phyloP scores from a whole-genome alignment of 2,797 vertebrate species.

The Sebastes aleutianus region DNA sequence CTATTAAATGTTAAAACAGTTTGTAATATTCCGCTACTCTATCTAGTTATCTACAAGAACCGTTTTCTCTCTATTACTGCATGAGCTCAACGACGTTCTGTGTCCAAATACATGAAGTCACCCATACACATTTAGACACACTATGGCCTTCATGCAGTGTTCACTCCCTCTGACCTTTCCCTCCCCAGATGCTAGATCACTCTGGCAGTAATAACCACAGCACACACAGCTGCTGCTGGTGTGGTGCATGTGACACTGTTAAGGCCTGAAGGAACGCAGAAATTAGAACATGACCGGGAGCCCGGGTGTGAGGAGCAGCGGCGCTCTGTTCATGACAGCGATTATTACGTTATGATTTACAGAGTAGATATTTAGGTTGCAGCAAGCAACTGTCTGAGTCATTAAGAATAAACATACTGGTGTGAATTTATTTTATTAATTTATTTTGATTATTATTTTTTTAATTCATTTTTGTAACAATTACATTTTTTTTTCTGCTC shows the following conservation, averaged over 20 bases:
- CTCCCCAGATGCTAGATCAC: not conserved
- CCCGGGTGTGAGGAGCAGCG: slow-evolving; percentile 20
- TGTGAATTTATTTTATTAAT: no score
- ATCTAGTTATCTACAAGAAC: not conserved
- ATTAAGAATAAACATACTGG: not conserved
- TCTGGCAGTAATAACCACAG: slow-evolving; percentile 13
- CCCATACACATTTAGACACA: not conserved
- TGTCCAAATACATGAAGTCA: not conserved
- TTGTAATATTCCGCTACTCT: not conserved
- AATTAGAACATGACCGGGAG: slow-evolving; percentile 11
- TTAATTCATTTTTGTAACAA: no score
- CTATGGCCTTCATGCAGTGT: not conserved
- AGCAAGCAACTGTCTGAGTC: not conserved
- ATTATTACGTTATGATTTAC: not conserved
- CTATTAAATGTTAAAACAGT: no score
- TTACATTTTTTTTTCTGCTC: no score
- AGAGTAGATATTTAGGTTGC: not conserved
- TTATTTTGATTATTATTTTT: no score
- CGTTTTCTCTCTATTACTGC: not conserved
- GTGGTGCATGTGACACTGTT: not conserved
- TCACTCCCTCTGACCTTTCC: not conserved
- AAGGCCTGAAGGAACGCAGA: slow-evolving; percentile 9
- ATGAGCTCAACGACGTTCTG: not conserved
- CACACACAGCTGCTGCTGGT: slow-evolving; percentile 27
- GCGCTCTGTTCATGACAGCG: not conserved